Evolutionary conservation across 2,797 vertebrate species (phyloP), one percentile per base, ranked within the genome.

Genomic region (Megaceryle alcyon): DNA sequence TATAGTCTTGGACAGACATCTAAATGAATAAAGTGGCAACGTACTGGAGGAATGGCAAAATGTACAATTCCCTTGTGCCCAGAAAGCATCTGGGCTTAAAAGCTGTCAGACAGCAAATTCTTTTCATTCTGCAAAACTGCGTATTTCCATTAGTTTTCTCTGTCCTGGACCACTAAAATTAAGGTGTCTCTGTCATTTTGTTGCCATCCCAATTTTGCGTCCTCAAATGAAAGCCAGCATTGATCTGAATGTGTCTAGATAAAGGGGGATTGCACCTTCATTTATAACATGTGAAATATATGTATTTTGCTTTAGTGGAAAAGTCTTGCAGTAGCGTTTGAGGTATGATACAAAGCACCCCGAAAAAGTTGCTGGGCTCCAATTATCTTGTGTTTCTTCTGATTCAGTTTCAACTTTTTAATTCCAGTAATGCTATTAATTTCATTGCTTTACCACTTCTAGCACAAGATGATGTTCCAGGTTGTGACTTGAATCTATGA

Each of bases 81-180:
- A 61, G 82, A 90, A 91, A 93, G 29, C 86, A 92, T 85, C 71
- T 82, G 43, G 66, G 49, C 71, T 89, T 91, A 83, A 92, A 92
- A 94, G 61, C 82, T 93, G 82, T 91, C 91, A 89, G 46, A 59
- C 61, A 92, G 90, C 8, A 90, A 88, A 76, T 37, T 20, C 29
- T 86, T 80, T 84, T 59, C 20, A 84, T 75, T 85, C 37, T 56
- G 56, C 33, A 93, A 92, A 92, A 69, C 48, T 35, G 6, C 71
- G 18, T 73, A 22, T 91, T 82, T 89, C 53, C 46, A 63, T 84
- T 59, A 86, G 33, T 82, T 93, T 83, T 23, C 28, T 81, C 79
- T 96, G 77, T 56, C n/a, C 60, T 37, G 26, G 59, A 72, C 59
- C 48, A 43, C 64, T 81, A 49, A 80, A 80, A 77, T 91, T 43